Evolutionary conservation across 2,888 invertebrate species (phyloP), one percentile per base, ranked within the genome.

Genomic region (Cataglyphis altisquamis): DNA sequence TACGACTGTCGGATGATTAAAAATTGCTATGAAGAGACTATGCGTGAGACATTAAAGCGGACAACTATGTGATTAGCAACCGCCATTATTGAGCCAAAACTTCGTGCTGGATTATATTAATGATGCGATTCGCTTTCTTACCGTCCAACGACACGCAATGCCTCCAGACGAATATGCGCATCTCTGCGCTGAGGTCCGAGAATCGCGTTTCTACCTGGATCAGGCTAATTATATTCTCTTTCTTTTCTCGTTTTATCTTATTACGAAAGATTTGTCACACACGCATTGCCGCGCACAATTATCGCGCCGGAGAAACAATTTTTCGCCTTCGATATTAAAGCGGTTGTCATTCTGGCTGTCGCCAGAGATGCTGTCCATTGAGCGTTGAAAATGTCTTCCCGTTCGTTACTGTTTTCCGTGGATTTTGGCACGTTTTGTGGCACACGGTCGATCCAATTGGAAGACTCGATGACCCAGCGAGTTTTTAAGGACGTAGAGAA

Each of bases 131-230:
- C 60, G 48, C n/a, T 80, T 83, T 55, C 92, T 93, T 92, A 93
- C 94, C 94, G 88, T 94, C 93, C 85, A 93, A 91, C 67, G 94
- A 93, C 67, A 94, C 92, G 90, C 94, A 94, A 88, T 92, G 92
- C 83, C 93, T 93, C 93, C 94, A 94, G 84, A 92, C 93, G 90
- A 94, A 94, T 85, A 94, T 94, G 82, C 93, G 91, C 92, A 93
- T 93, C 86, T 90, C 86, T 70, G 62, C 60, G 29, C 29, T 29
- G 60, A 48, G 32, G 32, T 77, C 68, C 85, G 73, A 29, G 25
- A 63, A 45, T 45, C 70, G 70, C 70, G 70, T 62, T 48, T 60
- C 36, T 80, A 72, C 9, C 55, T 72, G 73, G 60, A 80, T 60
- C 78, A 80, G 70, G 72, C 72, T 48, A 72, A 45, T 36, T 72